phyloP scores from a whole-genome alignment of 1,140 invertebrate species.

The Rhynchophorus ferrugineus region DNA sequence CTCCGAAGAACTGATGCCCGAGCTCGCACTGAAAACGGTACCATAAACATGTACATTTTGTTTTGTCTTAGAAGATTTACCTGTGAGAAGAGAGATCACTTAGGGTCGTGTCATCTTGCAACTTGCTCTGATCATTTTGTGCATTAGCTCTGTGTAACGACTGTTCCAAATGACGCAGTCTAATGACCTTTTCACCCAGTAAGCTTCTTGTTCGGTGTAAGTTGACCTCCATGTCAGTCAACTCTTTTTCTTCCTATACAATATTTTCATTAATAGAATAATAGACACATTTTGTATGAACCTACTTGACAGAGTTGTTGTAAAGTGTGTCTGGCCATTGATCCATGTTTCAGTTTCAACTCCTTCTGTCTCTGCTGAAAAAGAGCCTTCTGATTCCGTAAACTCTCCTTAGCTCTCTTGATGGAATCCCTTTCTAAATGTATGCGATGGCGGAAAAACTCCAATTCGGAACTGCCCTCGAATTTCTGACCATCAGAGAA shows the following conservation, averaged over 20 bases:
- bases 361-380: constrained; percentile 54
- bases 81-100: constrained; percentile 59
- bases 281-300: constrained; percentile 17
- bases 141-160: constrained; percentile 55
- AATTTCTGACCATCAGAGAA: constrained; percentile 40
- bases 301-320: constrained; percentile 54
- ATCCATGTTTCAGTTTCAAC: constrained; percentile 50
- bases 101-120: constrained; percentile 46
- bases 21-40: constrained; percentile 44
- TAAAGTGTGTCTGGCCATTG: constrained; percentile 46
- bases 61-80: background rate
- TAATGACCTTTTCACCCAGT: constrained; percentile 70
- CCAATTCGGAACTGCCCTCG: constrained; percentile 56
- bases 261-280: background rate
- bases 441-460: constrained; percentile 72
- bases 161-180: constrained; percentile 66
- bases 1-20: constrained; percentile 62
- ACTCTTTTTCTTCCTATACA: constrained; percentile 62
- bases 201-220: constrained; percentile 67
- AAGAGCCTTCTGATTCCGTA: constrained; percentile 49
- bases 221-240: constrained; percentile 73
- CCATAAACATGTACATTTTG: background rate
- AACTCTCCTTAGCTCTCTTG: constrained; percentile 60
- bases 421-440: constrained; percentile 70
- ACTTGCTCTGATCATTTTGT: constrained; percentile 40